These are phyloP conservation scores for Cuculus canorus DNA, from an alignment of 2,797 vertebrate genomes.

Conservation along the genomic window DNA sequence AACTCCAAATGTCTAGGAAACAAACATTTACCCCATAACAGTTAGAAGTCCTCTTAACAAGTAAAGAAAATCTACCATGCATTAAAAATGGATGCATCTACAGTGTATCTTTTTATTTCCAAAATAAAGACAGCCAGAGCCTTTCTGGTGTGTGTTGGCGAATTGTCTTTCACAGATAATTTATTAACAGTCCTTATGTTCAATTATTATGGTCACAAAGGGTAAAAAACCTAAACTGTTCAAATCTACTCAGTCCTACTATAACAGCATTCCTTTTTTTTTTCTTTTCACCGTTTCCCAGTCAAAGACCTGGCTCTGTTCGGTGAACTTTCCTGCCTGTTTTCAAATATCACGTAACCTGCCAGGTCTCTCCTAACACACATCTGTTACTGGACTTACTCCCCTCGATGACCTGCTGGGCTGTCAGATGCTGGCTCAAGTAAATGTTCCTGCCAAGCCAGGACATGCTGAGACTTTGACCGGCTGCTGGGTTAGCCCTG, in stretches of 20 bases:
- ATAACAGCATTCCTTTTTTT: neutral
- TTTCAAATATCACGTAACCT: neutral
- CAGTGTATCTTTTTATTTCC: neutral
- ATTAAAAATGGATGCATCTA: neutral
- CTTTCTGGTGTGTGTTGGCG: neutral
- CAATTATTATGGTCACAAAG: neutral
- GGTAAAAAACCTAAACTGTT: neutral
- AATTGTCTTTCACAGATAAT: neutral
- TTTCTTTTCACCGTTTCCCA: neutral
- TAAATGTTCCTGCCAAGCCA: neutral
- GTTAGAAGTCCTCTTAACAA: neutral
- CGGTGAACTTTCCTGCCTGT: neutral
- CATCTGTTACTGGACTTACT: constrained; percentile 33
- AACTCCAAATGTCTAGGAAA: neutral
- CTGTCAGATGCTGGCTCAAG: constrained; percentile 23
- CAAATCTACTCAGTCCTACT: neutral
- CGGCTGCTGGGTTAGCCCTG: neutral
- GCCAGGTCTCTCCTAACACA: neutral
- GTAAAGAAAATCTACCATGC: neutral
- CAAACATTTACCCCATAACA: neutral
- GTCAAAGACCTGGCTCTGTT: neutral
- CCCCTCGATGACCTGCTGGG: constrained; percentile 9
- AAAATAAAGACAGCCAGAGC: neutral
- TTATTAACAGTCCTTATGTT: neutral
- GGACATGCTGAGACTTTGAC: neutral